These are phyloP conservation scores for Thamnophis sirtalis DNA, from an alignment of 2,113 vertebrate species.

Conservation along the genomic window DNA sequence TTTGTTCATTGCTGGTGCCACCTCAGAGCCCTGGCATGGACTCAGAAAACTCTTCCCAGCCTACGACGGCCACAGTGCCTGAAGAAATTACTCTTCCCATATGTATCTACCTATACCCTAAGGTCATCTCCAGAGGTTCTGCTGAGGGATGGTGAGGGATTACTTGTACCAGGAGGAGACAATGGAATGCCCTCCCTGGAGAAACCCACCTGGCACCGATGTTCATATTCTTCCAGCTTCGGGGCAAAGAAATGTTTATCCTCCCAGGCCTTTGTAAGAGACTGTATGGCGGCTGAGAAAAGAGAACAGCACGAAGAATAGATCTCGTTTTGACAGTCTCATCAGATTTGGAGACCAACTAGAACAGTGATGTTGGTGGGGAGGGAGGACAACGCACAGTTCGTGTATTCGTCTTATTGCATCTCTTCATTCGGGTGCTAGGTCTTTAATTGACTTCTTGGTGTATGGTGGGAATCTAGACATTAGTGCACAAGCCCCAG, in stretches of 20 bases:
- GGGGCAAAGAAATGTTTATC: not conserved
- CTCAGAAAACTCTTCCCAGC: not conserved
- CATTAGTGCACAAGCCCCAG: not conserved
- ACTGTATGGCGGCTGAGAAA: not conserved
- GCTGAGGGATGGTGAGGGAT: not conserved
- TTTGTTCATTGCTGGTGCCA: not conserved
- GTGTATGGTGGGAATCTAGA: not conserved
- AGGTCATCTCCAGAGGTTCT: not conserved
- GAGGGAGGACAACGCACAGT: not conserved
- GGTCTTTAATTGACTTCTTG: not conserved
- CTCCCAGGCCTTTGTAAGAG: not conserved
- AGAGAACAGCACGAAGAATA: not conserved
- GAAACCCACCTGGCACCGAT: not conserved
- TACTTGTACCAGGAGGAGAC: not conserved
- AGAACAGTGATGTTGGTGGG: not conserved
- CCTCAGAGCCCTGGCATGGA: not conserved
- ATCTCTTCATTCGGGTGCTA: not conserved
- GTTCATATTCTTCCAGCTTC: not conserved
- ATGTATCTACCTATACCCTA: not conserved
- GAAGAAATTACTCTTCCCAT: not conserved
- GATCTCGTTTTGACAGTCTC: not conserved
- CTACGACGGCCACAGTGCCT: not conserved
- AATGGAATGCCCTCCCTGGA: not conserved
- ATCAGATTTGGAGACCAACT: not conserved
- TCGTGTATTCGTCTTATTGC: not conserved